Evolutionary conservation across 2,113 vertebrate genomes (phyloP), one percentile per base, ranked within the genome.

Genomic region (Nicator chloris): DNA sequence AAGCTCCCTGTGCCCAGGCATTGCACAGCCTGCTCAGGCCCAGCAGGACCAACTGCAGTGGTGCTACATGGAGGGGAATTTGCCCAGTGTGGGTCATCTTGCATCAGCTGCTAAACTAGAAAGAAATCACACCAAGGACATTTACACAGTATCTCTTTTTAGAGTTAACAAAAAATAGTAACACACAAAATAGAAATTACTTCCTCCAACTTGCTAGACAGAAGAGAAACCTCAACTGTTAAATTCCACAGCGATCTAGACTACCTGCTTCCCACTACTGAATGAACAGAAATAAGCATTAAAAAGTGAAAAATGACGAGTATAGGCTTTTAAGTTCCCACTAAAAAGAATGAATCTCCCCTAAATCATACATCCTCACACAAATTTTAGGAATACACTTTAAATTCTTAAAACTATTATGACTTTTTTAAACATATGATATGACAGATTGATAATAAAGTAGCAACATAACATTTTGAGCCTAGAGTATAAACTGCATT

Each of bases 41-140:
- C 5, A 2, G 30, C 0, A 51, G 9, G 5, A 20, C 33, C 0
- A 0, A 4, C 24, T 4, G 11, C 53, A 26, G 23, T 0, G 2
- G 2, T 5, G 49, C 3, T 6, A 9, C 11, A 28, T 1, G 3
- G 2, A 2, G 30, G 16, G 6, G 6, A n/a, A 31, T 57, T 33
- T 28, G 35, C 63, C 50, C 60, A 35, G 0, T 0, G 0, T 7
- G 4, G 42, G 56, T 35, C 47, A 44, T 26, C 42, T 42, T 13
- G 24, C 31, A 60, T 5, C 7, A 7, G 28, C 57, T 20, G 54
- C 69, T 68, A 24, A 45, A 20, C 28, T 1, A 56, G 27, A 51
- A 56, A 56, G 53, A 85, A 90, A 68, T 11, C 27, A 1, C 8
- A 64, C 6, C 4, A 3, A 59, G 0, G 2, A 37, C 27, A 47